Evolutionary conservation across 2,113 vertebrate genomes (phyloP).

Genomic region (Tragelaphus scriptus): DNA sequence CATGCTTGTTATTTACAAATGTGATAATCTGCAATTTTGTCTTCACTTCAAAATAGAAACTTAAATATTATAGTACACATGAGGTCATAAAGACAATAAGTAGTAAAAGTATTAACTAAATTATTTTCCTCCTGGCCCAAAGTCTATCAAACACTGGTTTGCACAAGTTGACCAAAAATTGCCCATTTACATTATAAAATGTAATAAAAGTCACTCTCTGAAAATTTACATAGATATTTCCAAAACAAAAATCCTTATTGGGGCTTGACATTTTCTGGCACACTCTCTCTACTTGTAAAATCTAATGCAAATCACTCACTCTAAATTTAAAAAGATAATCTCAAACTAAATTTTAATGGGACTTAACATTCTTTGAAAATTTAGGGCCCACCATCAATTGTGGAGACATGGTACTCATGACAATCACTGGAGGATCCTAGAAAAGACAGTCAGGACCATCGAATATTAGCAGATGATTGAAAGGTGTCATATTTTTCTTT

Average conservation of each 20-base stretch:
- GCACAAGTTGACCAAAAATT: not conserved
- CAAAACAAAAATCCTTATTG: not conserved
- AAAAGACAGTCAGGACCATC: not conserved
- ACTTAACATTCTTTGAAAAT: not conserved
- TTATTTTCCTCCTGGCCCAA: not conserved
- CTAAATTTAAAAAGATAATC: not conserved
- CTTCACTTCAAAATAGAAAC: not conserved
- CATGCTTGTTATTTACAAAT: not conserved
- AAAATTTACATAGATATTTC: not conserved
- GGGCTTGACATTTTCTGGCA: not conserved
- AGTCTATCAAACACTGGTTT: not conserved
- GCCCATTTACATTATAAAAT: not conserved
- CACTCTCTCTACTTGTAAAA: not conserved
- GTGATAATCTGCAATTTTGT: not conserved
- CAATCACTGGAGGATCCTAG: not conserved
- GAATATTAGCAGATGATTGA: not conserved
- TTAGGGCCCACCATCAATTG: not conserved
- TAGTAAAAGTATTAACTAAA: not conserved
- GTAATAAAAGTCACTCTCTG: not conserved
- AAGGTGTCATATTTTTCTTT: not conserved
- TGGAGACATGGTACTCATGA: not conserved
- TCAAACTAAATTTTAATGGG: not conserved
- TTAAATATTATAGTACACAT: not conserved
- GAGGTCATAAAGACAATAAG: not conserved
- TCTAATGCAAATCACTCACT: not conserved